These are phyloP conservation scores for Lottia scabra DNA, from an alignment of 2,888 invertebrate species.

Conservation along the genomic window DNA sequence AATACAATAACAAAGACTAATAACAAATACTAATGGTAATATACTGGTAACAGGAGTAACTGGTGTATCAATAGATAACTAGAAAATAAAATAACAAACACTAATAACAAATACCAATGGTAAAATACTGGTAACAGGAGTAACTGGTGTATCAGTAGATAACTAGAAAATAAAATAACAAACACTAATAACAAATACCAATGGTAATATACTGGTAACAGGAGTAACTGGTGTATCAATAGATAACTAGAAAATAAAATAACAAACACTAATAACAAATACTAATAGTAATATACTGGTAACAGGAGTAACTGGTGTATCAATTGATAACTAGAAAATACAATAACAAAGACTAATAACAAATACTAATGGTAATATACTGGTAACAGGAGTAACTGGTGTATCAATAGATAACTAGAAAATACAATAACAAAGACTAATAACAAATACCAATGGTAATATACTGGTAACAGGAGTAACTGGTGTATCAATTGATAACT, in stretches of 20 bases:
- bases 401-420: slow-evolving; percentile 72
- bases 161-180: slow-evolving; percentile 65
- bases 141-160: slow-evolving; percentile 78
- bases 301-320: slow-evolving; percentile 82
- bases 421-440: background rate
- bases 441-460: too few species aligned
- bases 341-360: too few species aligned
- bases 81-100: too few species aligned
- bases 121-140: slow-evolving; percentile 80
- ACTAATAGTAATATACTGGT: slow-evolving; percentile 81
- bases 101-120: slow-evolving; percentile 78
- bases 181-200: background rate
- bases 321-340: slow-evolving; percentile 66
- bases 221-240: too few species aligned
- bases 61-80: too few species aligned
- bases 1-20: too few species aligned
- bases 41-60: too few species aligned
- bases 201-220: too few species aligned
- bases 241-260: too few species aligned
- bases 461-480: too few species aligned
- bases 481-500: too few species aligned
- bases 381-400: slow-evolving; percentile 84
- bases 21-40: too few species aligned
- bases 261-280: slow-evolving; percentile 76
- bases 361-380: slow-evolving; percentile 80